phyloP scores from a whole-genome alignment of 2,113 vertebrate species.

The Stercorarius parasiticus region DNA sequence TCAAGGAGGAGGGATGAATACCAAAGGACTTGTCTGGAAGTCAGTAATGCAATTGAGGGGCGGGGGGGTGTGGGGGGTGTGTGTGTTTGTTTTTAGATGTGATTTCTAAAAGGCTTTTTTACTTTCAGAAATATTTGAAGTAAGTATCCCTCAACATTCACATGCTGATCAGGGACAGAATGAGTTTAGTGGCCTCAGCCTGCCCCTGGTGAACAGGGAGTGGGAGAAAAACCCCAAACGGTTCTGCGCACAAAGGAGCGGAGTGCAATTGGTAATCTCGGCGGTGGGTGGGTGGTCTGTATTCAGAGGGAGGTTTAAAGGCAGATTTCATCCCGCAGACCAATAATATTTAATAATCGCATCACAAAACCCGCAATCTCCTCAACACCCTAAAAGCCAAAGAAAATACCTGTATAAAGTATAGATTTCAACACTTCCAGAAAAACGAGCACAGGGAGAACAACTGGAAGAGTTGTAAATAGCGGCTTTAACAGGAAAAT shows the following conservation, averaged over 20 bases:
- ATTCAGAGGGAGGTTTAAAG: constrained; percentile 20
- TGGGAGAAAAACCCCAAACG: neutral
- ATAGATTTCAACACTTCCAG: neutral
- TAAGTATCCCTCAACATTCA: constrained; percentile 21
- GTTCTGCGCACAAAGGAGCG: neutral
- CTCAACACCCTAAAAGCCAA: constrained; percentile 2
- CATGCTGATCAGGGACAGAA: constrained; percentile 47
- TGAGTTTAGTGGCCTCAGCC: neutral
- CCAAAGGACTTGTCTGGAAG: constrained; percentile 19
- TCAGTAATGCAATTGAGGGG: neutral
- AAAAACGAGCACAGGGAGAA: neutral
- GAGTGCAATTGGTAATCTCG: neutral
- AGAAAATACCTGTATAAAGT: constrained; percentile 16
- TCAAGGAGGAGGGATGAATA: constrained; percentile 6
- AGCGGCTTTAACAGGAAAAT: constrained; percentile 31
- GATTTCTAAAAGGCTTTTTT: constrained; percentile 60
- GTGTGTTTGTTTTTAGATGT: constrained; percentile 59
- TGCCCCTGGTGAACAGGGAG: neutral
- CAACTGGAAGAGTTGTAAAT: constrained; percentile 31
- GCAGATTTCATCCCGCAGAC: constrained; percentile 18
- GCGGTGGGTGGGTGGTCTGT: constrained; percentile 52
- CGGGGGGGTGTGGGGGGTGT: neutral
- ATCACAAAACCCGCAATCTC: neutral
- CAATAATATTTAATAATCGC: constrained; percentile 8
- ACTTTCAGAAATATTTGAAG: constrained; percentile 62